Evolutionary conservation across 2,888 invertebrate genomes (phyloP), one percentile per base, ranked within the genome.

Genomic region (Drosophila infuscata): DNA sequence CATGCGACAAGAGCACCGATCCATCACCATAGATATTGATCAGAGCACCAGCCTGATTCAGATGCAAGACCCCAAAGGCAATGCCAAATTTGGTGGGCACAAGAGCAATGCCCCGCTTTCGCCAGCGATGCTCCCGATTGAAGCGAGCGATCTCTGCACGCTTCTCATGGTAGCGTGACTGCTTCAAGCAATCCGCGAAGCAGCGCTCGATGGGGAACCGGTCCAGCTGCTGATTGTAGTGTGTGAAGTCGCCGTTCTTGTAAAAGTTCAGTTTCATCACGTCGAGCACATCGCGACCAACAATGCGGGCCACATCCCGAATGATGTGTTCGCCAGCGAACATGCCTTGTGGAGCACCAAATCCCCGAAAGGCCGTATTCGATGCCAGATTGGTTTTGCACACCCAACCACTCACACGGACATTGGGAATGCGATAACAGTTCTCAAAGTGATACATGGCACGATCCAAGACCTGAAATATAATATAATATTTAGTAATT

Each of bases 301-400:
- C 93, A 82, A 94, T 95, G 38, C 94, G 94, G 1, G 98, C 97
- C 17, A 98, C 94, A 76, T 97, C 96, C 74, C 96, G 94, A 46
- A 97, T 94, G 82, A 97, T 96, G 80, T 94, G 95, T 93, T 98
- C 98, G 0, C 95, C 96, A 2, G 96, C 95, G 91, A 97, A 96
- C 97, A 98, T 97, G 35, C 96, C 98, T 91, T 98, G 98, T 0
- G 98, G 98, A 0, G 96, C 97, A 8, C 98, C 98, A 89, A 98
- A 98, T 3, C 98, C 98, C 84, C 99, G 94, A 90, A 98, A 99
- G 0, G 99, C 99, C 0, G 98, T 99, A 91, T 98, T 98, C 0
- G 98, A 98, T 0, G 98, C 96, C 58, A 97, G 92, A 94, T 99
- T 98, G 0, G 99, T 99, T 93, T 95, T 96, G 91, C 98, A 99